Conservation (phyloP, 2,888 invertebrate species). For the Bembecia ichneumoniformis region DNA sequence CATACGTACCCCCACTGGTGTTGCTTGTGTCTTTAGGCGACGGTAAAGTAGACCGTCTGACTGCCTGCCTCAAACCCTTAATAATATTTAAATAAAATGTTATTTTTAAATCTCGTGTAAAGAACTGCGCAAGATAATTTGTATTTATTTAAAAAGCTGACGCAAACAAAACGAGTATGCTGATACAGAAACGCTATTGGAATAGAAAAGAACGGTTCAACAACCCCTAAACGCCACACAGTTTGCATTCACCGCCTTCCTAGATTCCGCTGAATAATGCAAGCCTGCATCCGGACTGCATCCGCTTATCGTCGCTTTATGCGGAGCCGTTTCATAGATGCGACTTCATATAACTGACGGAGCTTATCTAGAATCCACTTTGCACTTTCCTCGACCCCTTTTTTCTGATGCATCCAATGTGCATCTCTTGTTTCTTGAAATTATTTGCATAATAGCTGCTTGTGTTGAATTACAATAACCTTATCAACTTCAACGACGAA, state of each 20-base stretch:
- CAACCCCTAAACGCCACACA: conserved; percentile 24
- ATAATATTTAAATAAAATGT: no score
- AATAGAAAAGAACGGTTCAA: conserved; percentile 13
- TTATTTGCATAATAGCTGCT: no score
- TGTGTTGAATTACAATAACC: no score
- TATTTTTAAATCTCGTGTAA: no score
- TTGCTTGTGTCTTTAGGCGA: no score
- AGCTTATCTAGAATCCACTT: conserved; percentile 7
- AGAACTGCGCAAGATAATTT: no score
- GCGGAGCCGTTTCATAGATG: conserved; percentile 1
- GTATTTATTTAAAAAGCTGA: background rate
- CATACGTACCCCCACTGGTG: no score
- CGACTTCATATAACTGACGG: background rate
- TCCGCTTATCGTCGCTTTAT: conserved; percentile 11
- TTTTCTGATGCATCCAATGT: background rate
- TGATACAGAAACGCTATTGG: background rate
- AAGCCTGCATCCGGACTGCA: conserved; percentile 21
- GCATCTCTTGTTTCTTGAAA: background rate
- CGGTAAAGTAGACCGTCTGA: no score
- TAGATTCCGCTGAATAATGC: conserved; percentile 46
- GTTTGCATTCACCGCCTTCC: conserved; percentile 41
- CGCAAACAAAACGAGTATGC: background rate
- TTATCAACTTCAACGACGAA: no score
- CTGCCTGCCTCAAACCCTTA: no score
- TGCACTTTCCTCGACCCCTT: conserved; percentile 6